These are phyloP conservation scores for Fregata magnificens DNA, from an alignment of 2,113 vertebrate genomes.

Conservation along the genomic window DNA sequence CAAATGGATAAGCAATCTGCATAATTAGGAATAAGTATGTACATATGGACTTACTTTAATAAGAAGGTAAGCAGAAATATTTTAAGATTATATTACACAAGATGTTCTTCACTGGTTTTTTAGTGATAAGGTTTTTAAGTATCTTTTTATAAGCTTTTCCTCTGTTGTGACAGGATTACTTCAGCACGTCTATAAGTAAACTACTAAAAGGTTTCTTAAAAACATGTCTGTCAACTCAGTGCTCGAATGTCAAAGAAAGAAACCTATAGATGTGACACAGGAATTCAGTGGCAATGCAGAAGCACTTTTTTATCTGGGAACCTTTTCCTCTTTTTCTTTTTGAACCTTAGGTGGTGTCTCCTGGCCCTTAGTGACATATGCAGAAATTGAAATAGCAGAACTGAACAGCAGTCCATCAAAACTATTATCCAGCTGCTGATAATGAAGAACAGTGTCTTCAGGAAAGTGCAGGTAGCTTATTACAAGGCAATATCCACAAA, in stretches of 20 bases:
- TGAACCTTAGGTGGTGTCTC: background rate
- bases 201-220: background rate
- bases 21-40: conserved; percentile 31
- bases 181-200: conserved; percentile 44
- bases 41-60: conserved; percentile 48
- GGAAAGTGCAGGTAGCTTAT: background rate
- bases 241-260: background rate
- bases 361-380: background rate
- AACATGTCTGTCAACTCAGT: background rate
- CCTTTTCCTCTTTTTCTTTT: background rate
- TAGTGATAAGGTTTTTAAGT: conserved; percentile 53
- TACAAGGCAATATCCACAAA: background rate
- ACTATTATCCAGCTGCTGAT: background rate
- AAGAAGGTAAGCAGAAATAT: conserved; percentile 39
- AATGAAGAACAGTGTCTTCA: background rate
- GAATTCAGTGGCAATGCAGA: background rate
- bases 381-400: background rate
- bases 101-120: conserved; percentile 30
- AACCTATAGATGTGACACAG: background rate
- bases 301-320: background rate
- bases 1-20: conserved; percentile 43
- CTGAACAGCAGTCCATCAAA: background rate
- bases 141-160: conserved; percentile 50
- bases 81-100: conserved; percentile 50
- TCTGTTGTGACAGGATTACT: conserved; percentile 65